Percentiles rank a stretch among this genome's conserved stretches.
phyloP scores from a whole-genome alignment of 2,113 vertebrate species.

The Acrocephalus kingi region DNA sequence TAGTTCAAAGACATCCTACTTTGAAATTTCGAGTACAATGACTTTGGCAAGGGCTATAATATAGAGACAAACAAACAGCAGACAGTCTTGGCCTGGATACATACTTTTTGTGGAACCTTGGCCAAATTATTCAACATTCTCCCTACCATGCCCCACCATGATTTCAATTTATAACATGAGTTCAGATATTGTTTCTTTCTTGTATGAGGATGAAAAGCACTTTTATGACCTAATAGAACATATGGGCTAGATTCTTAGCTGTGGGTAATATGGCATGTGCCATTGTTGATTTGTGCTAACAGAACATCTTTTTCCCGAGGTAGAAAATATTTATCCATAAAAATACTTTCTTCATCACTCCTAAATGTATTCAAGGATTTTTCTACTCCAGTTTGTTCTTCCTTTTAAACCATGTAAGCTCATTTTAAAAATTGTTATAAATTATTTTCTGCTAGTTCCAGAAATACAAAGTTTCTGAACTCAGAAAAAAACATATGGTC shows the following conservation, averaged over 20 bases:
- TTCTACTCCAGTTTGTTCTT: not conserved
- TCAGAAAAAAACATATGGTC: not conserved
- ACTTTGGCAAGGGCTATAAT: not conserved
- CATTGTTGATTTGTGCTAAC: not conserved
- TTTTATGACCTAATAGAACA: not conserved
- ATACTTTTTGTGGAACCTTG: not conserved
- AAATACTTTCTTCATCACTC: not conserved
- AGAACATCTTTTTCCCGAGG: not conserved
- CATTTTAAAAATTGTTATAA: not conserved
- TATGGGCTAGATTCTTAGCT: not conserved
- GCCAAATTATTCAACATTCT: not conserved
- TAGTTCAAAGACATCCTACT: not conserved
- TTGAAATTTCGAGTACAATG: not conserved
- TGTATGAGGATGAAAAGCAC: not conserved
- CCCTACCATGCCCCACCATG: fast-evolving
- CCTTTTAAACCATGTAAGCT: not conserved
- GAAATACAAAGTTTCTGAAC: not conserved
- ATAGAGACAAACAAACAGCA: not conserved
- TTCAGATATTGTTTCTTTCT: not conserved
- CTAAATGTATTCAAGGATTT: not conserved
- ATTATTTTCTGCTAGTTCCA: not conserved
- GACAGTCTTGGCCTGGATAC: not conserved
- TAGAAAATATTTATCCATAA: not conserved
- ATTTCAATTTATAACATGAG: not conserved
- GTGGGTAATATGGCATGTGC: not conserved